phyloP scores from a whole-genome alignment of 2,888 invertebrate genomes.

The Trisateles emortualis region DNA sequence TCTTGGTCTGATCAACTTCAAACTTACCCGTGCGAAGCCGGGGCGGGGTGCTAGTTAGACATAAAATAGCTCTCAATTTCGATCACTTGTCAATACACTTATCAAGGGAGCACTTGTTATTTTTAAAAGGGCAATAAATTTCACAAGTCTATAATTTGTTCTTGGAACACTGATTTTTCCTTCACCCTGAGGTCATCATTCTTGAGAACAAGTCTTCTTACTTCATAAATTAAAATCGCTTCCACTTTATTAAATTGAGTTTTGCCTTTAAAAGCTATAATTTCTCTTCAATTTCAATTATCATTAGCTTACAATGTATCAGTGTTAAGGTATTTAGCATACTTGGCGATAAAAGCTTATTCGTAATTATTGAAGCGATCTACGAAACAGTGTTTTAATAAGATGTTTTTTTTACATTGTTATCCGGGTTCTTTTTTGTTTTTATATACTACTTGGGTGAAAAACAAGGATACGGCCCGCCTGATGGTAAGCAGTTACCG shows the following conservation, averaged over 20 bases:
- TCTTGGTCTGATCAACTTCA: too few species aligned
- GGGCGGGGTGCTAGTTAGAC: too few species aligned
- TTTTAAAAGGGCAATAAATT: background rate
- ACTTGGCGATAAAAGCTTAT: background rate
- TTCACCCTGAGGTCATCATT: background rate
- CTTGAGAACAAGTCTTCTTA: background rate
- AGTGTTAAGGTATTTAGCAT: background rate
- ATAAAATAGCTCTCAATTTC: too few species aligned
- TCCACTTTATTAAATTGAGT: background rate
- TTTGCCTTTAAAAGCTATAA: background rate
- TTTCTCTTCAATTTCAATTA: background rate
- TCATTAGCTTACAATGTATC: background rate
- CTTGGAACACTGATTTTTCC: background rate
- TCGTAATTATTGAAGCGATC: background rate
- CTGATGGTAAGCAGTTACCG: too few species aligned
- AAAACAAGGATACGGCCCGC: too few species aligned
- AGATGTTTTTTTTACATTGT: too few species aligned
- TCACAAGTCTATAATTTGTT: background rate
- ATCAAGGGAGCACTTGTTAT: too few species aligned
- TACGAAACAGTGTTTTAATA: too few species aligned
- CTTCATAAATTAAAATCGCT: background rate
- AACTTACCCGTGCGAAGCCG: too few species aligned
- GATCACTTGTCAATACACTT: too few species aligned
- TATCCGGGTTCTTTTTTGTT: too few species aligned
- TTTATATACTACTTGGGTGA: too few species aligned